phyloP scores from a whole-genome alignment of 2,113 vertebrate genomes.

The Ailuropoda melanoleuca region DNA sequence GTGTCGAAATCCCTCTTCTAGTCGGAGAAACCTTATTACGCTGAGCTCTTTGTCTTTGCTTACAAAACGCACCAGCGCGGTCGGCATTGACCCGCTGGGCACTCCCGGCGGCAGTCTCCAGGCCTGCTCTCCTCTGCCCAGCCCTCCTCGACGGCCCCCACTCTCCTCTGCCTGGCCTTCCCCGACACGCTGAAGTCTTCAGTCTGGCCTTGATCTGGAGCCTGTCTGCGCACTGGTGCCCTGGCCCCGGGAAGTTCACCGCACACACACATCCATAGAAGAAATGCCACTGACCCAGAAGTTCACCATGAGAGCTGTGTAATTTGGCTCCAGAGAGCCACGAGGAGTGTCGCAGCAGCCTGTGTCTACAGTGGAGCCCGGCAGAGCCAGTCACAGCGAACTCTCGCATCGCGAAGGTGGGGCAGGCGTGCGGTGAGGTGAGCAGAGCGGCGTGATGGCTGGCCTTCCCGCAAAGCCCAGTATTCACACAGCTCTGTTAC shows the following conservation, averaged over 20 bases:
- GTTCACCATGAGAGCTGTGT: background rate
- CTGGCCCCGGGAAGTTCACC: rapidly evolving
- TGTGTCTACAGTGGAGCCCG: background rate
- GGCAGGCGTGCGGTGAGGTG: background rate
- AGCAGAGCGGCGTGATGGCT: rapidly evolving
- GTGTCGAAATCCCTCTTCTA: background rate
- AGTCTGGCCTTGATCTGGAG: background rate
- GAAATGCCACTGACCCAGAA: background rate
- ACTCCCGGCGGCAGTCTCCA: background rate
- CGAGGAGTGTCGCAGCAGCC: background rate
- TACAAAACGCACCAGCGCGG: background rate
- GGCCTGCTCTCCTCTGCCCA: background rate
- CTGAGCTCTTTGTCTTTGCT: background rate
- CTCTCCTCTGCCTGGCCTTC: background rate
- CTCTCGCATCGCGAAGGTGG: rapidly evolving
- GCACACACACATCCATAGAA: background rate
- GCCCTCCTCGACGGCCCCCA: rapidly evolving
- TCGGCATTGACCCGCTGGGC: rapidly evolving
- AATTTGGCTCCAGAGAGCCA: background rate
- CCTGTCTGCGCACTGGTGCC: background rate
- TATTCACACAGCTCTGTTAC: background rate
- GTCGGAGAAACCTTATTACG: too few species aligned
- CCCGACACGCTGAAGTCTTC: background rate
- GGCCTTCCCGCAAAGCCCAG: rapidly evolving
- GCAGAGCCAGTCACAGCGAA: rapidly evolving